These are phyloP conservation scores for Simalia tracyae DNA, from an alignment of 2,797 vertebrate species.

Conservation along the genomic window DNA sequence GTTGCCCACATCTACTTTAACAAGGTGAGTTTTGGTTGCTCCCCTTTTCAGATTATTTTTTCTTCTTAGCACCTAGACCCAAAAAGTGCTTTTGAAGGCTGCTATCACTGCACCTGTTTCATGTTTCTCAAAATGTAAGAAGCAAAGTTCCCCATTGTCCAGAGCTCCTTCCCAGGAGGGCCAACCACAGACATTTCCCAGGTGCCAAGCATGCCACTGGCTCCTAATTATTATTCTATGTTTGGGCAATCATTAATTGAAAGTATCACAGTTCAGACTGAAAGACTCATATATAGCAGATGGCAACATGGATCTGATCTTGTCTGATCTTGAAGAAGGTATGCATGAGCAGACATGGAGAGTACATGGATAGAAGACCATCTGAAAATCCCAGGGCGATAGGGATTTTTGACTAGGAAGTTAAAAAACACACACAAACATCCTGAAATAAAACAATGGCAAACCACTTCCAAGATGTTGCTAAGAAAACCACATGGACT, in stretches of 20 bases:
- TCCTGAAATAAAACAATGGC: not conserved
- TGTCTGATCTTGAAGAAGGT: not conserved
- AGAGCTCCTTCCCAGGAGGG: not conserved
- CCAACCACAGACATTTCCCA: not conserved
- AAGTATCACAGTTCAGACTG: slow-evolving; percentile 48
- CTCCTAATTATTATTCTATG: slow-evolving; percentile 53
- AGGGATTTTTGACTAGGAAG: not conserved
- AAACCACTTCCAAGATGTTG: not conserved
- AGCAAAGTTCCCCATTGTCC: not conserved
- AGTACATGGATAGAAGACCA: not conserved
- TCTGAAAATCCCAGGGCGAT: not conserved
- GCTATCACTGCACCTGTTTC: not conserved
- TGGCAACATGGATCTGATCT: not conserved
- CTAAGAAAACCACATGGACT: not conserved
- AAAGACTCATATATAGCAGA: slow-evolving; percentile 36
- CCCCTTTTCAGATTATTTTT: not conserved
- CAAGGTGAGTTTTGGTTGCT: not conserved
- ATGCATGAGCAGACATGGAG: not conserved
- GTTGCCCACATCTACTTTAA: not conserved
- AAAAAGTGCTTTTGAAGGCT: not conserved
- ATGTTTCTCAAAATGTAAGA: not conserved
- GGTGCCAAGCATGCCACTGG: not conserved
- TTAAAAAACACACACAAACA: not conserved
- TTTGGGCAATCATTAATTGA: slow-evolving; percentile 56
- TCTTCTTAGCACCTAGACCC: not conserved